Evolutionary conservation across 2,113 vertebrate species (phyloP).

Genomic region (Gambusia affinis): DNA sequence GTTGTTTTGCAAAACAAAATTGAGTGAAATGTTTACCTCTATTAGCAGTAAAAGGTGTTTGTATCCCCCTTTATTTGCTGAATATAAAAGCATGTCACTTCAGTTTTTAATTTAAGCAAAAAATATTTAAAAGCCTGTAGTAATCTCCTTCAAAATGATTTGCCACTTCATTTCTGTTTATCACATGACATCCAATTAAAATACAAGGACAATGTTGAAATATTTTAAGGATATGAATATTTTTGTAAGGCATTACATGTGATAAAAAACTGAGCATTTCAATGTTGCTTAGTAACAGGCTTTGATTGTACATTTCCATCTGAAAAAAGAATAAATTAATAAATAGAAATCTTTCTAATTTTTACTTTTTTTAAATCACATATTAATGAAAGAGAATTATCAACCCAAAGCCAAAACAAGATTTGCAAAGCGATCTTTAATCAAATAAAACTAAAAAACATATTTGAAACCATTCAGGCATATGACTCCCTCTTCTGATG

Average conservation of each 20-base stretch:
- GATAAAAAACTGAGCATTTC: background rate
- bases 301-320: background rate
- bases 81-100: background rate
- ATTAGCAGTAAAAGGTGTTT: too few relatives aligned
- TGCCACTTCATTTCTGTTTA: too few relatives aligned
- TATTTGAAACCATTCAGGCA: too few relatives aligned
- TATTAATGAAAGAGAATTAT: background rate
- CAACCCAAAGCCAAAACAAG: too few relatives aligned
- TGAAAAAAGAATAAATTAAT: background rate
- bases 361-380: background rate
- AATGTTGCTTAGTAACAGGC: slow-evolving; percentile 20
- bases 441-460: too few relatives aligned
- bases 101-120: too few relatives aligned
- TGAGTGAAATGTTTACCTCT: too few relatives aligned
- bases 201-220: too few relatives aligned
- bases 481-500: background rate
- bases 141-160: background rate
- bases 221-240: too few relatives aligned
- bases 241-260: slow-evolving; percentile 13
- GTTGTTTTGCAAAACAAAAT: too few relatives aligned
- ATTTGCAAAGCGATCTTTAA: too few relatives aligned
- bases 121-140: background rate
- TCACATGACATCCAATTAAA: too few relatives aligned
- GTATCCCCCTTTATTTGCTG: background rate
- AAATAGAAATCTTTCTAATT: background rate